Evolutionary conservation across 2,113 vertebrate species (phyloP).

Genomic region (Siniperca knerii): DNA sequence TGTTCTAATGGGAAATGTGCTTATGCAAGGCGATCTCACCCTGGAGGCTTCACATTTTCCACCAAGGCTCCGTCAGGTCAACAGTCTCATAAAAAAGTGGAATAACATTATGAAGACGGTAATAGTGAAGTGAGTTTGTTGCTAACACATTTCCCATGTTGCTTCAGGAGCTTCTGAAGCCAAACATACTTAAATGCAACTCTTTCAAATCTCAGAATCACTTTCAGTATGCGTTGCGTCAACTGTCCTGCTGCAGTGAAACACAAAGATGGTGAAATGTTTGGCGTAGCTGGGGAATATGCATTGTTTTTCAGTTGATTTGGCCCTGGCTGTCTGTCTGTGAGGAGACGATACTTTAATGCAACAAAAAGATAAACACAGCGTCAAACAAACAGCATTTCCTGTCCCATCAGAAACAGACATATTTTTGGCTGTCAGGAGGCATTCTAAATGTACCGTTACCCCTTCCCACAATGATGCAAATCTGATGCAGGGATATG

Average conservation of each 20-base stretch:
- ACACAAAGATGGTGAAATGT: conserved; percentile 30
- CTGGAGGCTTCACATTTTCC: conserved; percentile 77
- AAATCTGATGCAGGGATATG: conserved; percentile 69
- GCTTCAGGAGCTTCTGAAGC: conserved; percentile 68
- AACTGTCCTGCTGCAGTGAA: conserved; percentile 55
- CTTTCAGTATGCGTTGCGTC: conserved; percentile 50
- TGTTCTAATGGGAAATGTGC: conserved; percentile 82
- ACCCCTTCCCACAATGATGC: conserved; percentile 54
- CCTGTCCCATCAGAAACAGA: conserved; percentile 39
- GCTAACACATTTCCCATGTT: conserved; percentile 71
- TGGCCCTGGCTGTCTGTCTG: conserved; percentile 20
- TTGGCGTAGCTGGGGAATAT: conserved; percentile 28
- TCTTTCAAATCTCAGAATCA: conserved; percentile 57
- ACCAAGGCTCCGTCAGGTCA: conserved; percentile 74
- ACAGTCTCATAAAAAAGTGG: conserved; percentile 75
- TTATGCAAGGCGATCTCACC: conserved; percentile 80
- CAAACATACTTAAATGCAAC: conserved; percentile 67
- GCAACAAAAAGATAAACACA: conserved; percentile 14
- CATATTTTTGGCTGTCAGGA: conserved; percentile 42
- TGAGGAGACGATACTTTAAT: conserved; percentile 25
- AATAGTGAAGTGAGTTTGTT: conserved; percentile 73
- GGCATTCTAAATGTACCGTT: conserved; percentile 44
- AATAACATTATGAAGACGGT: conserved; percentile 79
- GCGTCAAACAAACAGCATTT: conserved; percentile 35
- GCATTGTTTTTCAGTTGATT: conserved; percentile 33